phyloP scores from a whole-genome alignment of 2,888 invertebrate species.

The Aleiodes alternator region DNA sequence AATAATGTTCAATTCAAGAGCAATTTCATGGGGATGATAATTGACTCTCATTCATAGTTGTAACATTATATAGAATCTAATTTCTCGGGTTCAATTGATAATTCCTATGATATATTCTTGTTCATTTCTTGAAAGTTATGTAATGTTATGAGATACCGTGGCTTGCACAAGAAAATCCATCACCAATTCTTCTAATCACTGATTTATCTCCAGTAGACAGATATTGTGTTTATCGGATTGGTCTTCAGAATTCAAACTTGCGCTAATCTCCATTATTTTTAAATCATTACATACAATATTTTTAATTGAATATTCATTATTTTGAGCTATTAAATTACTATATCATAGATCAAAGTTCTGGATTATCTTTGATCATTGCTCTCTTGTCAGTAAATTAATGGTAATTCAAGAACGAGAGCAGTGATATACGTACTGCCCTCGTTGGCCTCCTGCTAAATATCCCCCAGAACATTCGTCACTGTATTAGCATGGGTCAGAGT shows the following conservation, averaged over 20 bases:
- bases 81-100: background rate
- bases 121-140: conserved; percentile 2
- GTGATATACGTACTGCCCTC: conserved; percentile 78
- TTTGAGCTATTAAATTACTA: background rate
- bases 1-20: too few species aligned
- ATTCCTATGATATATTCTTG: conserved; percentile 39
- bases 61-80: conserved; percentile 19
- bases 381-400: conserved; percentile 77
- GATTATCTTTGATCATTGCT: conserved; percentile 37
- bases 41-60: conserved; percentile 12
- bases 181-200: background rate
- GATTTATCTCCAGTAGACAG: too few species aligned
- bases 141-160: too few species aligned
- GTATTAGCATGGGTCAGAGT: conserved; percentile 86
- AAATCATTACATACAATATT: background rate
- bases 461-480: conserved; percentile 66
- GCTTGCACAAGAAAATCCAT: too few species aligned
- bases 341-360: conserved; percentile 30
- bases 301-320: background rate
- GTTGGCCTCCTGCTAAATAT: conserved; percentile 78
- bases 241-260: background rate
- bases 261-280: conserved; percentile 24
- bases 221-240: background rate
- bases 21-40: conserved; percentile 19
- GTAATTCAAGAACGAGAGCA: conserved; percentile 79